Evolutionary conservation across 2,113 vertebrate genomes (phyloP).

Genomic region (Pygoscelis adeliae): DNA sequence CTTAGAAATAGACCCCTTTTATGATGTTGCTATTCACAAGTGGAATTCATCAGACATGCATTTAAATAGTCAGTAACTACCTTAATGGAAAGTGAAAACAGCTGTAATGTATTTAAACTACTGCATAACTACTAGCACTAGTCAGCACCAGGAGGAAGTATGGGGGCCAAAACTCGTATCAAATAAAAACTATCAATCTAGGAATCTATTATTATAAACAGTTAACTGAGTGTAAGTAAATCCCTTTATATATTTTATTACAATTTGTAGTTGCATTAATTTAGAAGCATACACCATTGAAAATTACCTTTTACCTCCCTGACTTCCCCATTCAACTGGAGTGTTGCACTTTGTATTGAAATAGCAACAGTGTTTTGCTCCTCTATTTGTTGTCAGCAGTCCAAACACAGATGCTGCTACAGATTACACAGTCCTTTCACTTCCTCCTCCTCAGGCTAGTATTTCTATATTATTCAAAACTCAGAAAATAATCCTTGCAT

Average conservation of each 20-base stretch:
- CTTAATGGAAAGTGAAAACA: neutral
- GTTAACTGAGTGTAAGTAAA: neutral
- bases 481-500: neutral
- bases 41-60: neutral
- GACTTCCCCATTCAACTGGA: neutral
- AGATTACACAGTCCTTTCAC: neutral
- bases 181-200: neutral
- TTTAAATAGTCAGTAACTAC: neutral
- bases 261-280: neutral
- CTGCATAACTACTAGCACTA: neutral
- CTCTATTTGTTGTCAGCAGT: neutral
- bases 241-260: neutral
- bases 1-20: neutral
- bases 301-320: neutral
- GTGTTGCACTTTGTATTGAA: neutral
- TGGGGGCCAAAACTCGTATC: neutral
- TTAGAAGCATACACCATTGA: neutral
- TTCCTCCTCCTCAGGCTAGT: neutral
- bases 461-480: conserved; percentile 10
- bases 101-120: neutral
- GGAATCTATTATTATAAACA: neutral
- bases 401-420: neutral
- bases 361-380: neutral
- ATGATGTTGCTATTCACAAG: neutral
- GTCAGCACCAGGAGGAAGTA: neutral